These are phyloP conservation scores for Leucophenga maculata DNA, from an alignment of 2,888 invertebrate genomes.

Conservation along the genomic window DNA sequence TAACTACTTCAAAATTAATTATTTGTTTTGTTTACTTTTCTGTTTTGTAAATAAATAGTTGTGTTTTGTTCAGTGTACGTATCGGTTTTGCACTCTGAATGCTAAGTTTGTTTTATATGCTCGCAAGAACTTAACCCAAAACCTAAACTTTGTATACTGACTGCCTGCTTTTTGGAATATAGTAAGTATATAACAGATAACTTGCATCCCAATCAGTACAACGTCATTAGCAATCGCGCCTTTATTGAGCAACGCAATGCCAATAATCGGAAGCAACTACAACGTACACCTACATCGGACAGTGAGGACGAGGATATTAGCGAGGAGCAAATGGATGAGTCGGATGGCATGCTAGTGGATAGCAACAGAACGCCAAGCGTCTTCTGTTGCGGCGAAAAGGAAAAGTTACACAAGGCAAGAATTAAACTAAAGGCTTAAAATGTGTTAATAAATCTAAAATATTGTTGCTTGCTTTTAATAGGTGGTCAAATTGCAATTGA, in stretches of 20 bases:
- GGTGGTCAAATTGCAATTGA: constrained; percentile 45
- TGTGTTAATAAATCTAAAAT: too few species aligned
- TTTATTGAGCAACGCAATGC: constrained; percentile 73
- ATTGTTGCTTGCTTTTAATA: too few species aligned
- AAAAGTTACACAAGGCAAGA: constrained; percentile 50
- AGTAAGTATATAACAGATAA: constrained; percentile 70
- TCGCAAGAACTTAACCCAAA: neutral
- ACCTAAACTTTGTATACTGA: constrained; percentile 6
- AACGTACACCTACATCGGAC: constrained; percentile 46
- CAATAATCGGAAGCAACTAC: constrained; percentile 31
- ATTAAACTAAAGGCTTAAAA: constrained; percentile 48
- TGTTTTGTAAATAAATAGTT: neutral
- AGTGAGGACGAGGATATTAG: constrained; percentile 49
- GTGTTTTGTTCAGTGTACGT: constrained; percentile 58
- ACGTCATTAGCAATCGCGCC: constrained; percentile 71
- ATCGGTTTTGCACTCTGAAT: constrained; percentile 40
- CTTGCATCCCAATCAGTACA: constrained; percentile 52
- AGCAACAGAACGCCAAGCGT: constrained; percentile 62
- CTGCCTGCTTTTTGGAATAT: constrained; percentile 18
- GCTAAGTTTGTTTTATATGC: neutral
- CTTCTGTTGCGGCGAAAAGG: constrained; percentile 68
- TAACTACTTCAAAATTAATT: constrained; percentile 25
- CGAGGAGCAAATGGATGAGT: constrained; percentile 69
- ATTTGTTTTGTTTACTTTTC: constrained; percentile 6
- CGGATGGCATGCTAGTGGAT: constrained; percentile 68